phyloP scores from a whole-genome alignment of 2,797 vertebrate genomes.

The Halcyon badia region DNA sequence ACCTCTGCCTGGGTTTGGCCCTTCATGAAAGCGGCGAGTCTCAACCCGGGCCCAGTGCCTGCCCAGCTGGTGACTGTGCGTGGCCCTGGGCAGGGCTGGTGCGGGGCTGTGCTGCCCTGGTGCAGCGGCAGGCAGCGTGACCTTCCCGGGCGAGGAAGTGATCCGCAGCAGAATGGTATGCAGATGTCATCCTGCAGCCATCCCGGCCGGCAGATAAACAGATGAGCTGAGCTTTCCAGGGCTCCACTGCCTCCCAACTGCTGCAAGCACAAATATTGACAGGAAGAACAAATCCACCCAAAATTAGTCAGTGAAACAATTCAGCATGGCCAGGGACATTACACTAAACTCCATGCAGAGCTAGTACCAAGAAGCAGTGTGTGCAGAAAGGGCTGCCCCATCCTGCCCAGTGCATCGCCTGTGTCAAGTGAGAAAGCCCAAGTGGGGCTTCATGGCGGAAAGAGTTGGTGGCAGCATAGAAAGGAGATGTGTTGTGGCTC shows the following conservation, averaged over 20 bases:
- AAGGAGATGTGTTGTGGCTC: not conserved
- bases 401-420: not conserved
- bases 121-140: not conserved
- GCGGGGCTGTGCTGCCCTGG: not conserved
- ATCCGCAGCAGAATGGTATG: not conserved
- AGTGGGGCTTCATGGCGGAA: rapidly evolving
- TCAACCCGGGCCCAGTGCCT: not conserved
- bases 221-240: conserved; percentile 44
- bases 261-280: conserved; percentile 64
- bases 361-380: not conserved
- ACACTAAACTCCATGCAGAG: rapidly evolving
- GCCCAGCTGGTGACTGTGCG: not conserved
- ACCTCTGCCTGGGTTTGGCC: not conserved
- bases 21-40: rapidly evolving
- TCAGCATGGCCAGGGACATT: not conserved
- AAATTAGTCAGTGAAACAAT: not conserved
- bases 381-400: not conserved
- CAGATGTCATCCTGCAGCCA: conserved; percentile 71
- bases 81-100: not conserved
- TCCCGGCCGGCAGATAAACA: conserved; percentile 39
- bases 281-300: conserved; percentile 43
- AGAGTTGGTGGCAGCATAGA: not conserved
- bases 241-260: conserved; percentile 32
- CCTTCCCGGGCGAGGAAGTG: conserved; percentile 46
- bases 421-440: not conserved